Percentiles rank a stretch among this genome's conserved stretches.
Conservation (phyloP, 2,888 invertebrate species). For the Crossocerus cetratus region DNA sequence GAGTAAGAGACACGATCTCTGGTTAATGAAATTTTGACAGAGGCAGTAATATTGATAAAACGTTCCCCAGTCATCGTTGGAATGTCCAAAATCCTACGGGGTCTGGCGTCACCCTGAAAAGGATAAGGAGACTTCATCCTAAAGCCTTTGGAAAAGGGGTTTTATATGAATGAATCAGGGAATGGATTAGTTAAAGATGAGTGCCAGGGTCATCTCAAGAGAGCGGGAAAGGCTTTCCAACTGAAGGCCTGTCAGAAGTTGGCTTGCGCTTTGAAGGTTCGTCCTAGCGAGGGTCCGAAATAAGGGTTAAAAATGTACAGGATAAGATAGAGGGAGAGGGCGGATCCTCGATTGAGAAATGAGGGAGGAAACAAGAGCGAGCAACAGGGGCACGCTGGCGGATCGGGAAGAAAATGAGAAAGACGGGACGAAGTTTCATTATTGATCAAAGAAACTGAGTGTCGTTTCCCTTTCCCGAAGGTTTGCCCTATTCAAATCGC, state of each 20-base stretch:
- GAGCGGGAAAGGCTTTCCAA: slow-evolving; percentile 10
- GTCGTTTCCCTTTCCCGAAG: slow-evolving; percentile 56
- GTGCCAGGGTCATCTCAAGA: slow-evolving; percentile 38
- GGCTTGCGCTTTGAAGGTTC: slow-evolving; percentile 58
- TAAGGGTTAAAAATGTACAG: slow-evolving; percentile 68
- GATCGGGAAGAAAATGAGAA: slow-evolving; percentile 38
- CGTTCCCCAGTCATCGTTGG: not conserved
- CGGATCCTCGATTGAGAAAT: slow-evolving; percentile 13
- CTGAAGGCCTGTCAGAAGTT: slow-evolving; percentile 63
- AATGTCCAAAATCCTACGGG: slow-evolving; percentile 40
- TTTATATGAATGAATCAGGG: slow-evolving; percentile 50
- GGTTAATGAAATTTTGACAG: no score
- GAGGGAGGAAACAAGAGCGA: slow-evolving; percentile 41
- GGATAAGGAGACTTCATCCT: slow-evolving; percentile 31
- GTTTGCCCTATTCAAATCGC: slow-evolving; percentile 60
- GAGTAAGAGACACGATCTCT: no score
- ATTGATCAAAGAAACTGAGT: slow-evolving; percentile 69
- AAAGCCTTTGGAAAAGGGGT: slow-evolving; percentile 45
- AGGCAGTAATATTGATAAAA: no score
- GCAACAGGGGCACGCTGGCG: slow-evolving; percentile 24
- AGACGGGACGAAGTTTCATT: slow-evolving; percentile 63
- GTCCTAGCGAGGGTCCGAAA: slow-evolving; percentile 47
- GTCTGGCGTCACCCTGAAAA: slow-evolving; percentile 8
- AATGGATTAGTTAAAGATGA: slow-evolving; percentile 64
- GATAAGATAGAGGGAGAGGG: slow-evolving; percentile 41